phyloP scores from a whole-genome alignment of 30 jellyfish, hydroid and myxozoan species.

The Pelagia noctiluca region DNA sequence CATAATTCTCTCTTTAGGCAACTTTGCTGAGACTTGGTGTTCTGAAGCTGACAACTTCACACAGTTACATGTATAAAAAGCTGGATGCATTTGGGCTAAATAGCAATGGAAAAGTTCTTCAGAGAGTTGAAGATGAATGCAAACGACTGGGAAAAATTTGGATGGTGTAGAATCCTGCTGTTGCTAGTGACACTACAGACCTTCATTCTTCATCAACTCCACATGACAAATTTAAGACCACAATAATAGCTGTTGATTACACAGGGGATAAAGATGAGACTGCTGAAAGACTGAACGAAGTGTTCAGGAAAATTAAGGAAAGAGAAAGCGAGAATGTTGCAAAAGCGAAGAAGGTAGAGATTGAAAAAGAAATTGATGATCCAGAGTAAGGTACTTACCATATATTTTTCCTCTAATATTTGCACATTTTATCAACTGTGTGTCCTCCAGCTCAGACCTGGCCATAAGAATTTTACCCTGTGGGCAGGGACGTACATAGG shows the following conservation, averaged over 20 bases:
- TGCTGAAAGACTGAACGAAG: neutral
- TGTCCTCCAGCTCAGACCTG: too few relatives aligned
- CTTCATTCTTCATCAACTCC: neutral
- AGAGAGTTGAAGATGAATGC: neutral
- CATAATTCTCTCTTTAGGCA: too few relatives aligned
- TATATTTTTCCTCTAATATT: neutral
- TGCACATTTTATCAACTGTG: neutral
- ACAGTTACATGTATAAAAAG: neutral
- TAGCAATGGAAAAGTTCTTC: too few relatives aligned
- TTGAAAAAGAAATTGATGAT: neutral
- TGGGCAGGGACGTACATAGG: too few relatives aligned
- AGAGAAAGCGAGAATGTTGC: neutral
- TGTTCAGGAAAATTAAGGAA: neutral
- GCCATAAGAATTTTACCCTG: too few relatives aligned
- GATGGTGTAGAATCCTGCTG: neutral
- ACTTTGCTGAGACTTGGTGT: too few relatives aligned
- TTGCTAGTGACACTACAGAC: neutral
- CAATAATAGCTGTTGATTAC: neutral
- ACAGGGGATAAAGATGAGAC: neutral
- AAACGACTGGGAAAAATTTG: neutral
- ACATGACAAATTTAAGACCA: too few relatives aligned
- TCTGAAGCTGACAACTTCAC: neutral
- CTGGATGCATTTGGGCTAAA: neutral
- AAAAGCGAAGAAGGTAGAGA: neutral
- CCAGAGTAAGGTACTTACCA: neutral